These are phyloP conservation scores for Colinus virginianus DNA, from an alignment of 2,113 vertebrate species.

Conservation along the genomic window DNA sequence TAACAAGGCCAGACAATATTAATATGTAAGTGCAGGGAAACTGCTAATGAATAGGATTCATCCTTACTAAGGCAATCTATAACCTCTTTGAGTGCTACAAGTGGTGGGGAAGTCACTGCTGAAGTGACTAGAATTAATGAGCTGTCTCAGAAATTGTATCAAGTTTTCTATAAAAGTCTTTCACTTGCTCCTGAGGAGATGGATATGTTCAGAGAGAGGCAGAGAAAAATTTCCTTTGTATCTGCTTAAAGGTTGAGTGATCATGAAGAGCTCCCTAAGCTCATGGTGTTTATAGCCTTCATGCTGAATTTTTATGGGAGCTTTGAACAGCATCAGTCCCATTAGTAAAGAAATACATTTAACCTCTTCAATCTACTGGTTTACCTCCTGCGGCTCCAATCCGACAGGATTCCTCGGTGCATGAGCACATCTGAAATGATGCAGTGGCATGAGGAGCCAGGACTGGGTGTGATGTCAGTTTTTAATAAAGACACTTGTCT, in stretches of 20 bases:
- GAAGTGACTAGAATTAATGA: slow-evolving; percentile 32
- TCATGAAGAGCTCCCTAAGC: slow-evolving; percentile 2
- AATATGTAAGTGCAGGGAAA: slow-evolving; percentile 14
- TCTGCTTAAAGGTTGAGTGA: slow-evolving; percentile 41
- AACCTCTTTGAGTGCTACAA: slow-evolving; percentile 12
- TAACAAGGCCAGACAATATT: slow-evolving; percentile 32
- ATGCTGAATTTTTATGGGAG: slow-evolving; percentile 14
- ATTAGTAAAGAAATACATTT: slow-evolving; percentile 38
- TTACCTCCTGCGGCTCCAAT: slow-evolving; percentile 20
- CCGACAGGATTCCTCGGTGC: neutral
- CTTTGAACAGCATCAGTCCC: neutral
- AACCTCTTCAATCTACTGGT: slow-evolving; percentile 32
- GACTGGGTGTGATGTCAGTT: neutral
- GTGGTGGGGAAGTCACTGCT: neutral
- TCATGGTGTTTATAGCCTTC: neutral
- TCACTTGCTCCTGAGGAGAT: neutral
- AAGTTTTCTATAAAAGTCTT: slow-evolving; percentile 4
- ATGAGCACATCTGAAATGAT: neutral
- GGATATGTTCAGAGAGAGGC: slow-evolving; percentile 32
- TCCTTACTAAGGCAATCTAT: neutral
- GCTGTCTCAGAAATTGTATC: slow-evolving; percentile 21
- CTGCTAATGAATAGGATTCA: neutral
- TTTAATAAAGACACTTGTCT: slow-evolving; percentile 30
- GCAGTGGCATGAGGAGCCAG: neutral
- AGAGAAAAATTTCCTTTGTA: slow-evolving; percentile 20